Evolutionary conservation across 2,888 invertebrate genomes (phyloP).

Genomic region (Nasonovia ribisnigri): DNA sequence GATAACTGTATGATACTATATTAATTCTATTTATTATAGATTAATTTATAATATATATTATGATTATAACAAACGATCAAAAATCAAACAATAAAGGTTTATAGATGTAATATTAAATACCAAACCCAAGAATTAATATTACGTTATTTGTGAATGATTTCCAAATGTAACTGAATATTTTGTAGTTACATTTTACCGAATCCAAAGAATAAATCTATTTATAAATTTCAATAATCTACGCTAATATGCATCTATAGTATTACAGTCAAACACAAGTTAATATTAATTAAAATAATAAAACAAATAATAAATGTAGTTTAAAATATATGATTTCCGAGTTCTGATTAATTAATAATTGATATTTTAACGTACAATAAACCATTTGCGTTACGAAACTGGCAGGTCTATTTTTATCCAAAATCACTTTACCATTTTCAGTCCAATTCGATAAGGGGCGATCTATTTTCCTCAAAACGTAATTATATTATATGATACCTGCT

Average conservation of each 20-base stretch:
- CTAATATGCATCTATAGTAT: background rate
- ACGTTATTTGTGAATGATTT: background rate
- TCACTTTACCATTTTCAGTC: too few species aligned
- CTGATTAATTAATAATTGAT: too few species aligned
- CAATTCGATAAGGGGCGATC: background rate
- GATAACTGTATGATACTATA: background rate
- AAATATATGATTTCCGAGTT: background rate
- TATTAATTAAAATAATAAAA: background rate
- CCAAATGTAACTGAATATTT: background rate
- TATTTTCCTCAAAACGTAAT: background rate
- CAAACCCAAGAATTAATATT: background rate
- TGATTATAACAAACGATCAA: background rate
- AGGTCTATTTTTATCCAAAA: too few species aligned
- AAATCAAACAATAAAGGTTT: background rate
- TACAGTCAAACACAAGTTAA: background rate
- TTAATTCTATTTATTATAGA: background rate
- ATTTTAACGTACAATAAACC: too few species aligned
- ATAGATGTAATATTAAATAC: background rate
- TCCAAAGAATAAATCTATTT: background rate
- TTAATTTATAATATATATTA: too few species aligned
- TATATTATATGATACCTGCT: background rate
- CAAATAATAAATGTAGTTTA: background rate
- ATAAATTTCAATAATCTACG: background rate
- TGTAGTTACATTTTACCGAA: background rate
- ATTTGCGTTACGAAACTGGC: too few species aligned